Percentiles rank a stretch among this genome's conserved stretches.
phyloP scores from a whole-genome alignment of 2,797 vertebrate species.

The Muscicapa comitata region DNA sequence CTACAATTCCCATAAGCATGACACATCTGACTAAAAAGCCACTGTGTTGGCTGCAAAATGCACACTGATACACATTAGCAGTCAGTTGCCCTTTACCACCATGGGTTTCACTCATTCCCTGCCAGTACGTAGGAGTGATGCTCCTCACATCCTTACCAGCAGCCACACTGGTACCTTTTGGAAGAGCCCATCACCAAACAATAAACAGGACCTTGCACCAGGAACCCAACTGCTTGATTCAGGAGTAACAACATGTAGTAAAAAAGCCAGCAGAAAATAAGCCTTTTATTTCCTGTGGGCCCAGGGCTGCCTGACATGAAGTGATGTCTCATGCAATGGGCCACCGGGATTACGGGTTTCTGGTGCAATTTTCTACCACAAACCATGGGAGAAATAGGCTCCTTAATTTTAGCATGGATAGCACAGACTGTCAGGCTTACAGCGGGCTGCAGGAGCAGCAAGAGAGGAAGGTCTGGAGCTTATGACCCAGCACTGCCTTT shows the following conservation, averaged over 20 bases:
- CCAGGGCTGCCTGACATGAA: background rate
- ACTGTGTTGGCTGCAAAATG: background rate
- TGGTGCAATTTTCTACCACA: background rate
- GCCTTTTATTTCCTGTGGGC: background rate
- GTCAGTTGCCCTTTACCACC: background rate
- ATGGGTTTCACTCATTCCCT: background rate
- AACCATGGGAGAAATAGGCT: fast-evolving
- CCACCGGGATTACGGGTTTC: fast-evolving
- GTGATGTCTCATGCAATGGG: fast-evolving
- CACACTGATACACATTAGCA: background rate
- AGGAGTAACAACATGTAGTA: fast-evolving
- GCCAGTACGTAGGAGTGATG: background rate
- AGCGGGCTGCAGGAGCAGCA: fast-evolving
- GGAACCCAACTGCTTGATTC: background rate
- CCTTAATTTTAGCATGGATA: fast-evolving
- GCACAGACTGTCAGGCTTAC: fast-evolving
- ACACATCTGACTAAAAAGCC: background rate
- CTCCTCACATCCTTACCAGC: background rate
- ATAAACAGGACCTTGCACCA: background rate
- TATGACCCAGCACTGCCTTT: background rate
- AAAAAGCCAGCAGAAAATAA: background rate
- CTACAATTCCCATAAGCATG: background rate
- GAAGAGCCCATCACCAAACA: fast-evolving
- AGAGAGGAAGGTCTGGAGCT: background rate
- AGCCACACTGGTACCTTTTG: background rate